These are phyloP conservation scores for Ectobius pallidus DNA, from an alignment of 2,888 invertebrate genomes.

Conservation along the genomic window DNA sequence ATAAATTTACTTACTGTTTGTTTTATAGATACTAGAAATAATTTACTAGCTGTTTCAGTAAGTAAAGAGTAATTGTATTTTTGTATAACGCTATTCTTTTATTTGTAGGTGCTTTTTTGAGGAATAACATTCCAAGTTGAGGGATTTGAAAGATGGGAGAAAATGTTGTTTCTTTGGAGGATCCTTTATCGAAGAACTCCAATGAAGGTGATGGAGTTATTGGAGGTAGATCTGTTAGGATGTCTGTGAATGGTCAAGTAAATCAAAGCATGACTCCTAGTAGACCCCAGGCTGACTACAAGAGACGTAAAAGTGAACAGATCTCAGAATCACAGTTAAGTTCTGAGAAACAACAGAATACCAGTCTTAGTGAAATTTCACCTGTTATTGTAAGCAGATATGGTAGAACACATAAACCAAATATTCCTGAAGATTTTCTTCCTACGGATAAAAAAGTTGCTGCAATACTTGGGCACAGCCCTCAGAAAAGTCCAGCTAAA, in stretches of 20 bases:
- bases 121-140: neutral
- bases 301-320: neutral
- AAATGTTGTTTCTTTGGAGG: neutral
- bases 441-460: conserved; percentile 54
- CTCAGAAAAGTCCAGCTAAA: conserved; percentile 35
- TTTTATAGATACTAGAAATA: no score
- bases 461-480: conserved; percentile 42
- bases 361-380: neutral
- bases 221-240: neutral
- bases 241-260: neutral
- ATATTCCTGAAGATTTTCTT: conserved; percentile 56
- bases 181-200: neutral
- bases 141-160: neutral
- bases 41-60: no score
- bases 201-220: neutral
- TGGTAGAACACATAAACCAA: conserved; percentile 63
- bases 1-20: no score
- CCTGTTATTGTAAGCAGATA: conserved; percentile 59
- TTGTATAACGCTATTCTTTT: no score
- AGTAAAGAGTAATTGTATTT: no score
- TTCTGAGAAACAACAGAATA: neutral
- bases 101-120: neutral
- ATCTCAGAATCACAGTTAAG: neutral
- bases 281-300: no score
- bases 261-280: no score